Percentiles rank a stretch among this genome's conserved stretches.
phyloP scores from a whole-genome alignment of 2,797 vertebrate genomes.

The Pterois miles region DNA sequence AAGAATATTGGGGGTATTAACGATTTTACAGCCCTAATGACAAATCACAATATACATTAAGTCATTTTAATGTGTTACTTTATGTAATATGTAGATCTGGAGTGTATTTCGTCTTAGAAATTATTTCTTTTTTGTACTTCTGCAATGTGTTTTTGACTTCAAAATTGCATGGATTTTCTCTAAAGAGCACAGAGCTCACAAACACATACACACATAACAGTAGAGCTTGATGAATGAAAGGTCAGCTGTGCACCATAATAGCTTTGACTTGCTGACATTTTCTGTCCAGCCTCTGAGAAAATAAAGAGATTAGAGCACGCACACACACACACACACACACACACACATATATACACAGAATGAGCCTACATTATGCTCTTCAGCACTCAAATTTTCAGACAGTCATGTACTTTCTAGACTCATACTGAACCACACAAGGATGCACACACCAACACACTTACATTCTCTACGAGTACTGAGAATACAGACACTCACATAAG shows the following conservation, averaged over 20 bases:
- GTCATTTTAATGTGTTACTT: too few species aligned
- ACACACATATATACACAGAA: background rate
- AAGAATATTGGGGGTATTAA: too few species aligned
- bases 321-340: background rate
- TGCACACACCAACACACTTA: background rate
- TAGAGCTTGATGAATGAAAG: slow-evolving; percentile 53
- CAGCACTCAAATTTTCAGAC: background rate
- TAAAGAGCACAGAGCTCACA: slow-evolving; percentile 5
- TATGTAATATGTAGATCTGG: background rate
- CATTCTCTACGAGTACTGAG: background rate
- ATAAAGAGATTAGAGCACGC: slow-evolving; percentile 21
- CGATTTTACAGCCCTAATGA: too few species aligned
- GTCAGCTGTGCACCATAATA: slow-evolving; percentile 41
- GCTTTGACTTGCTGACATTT: slow-evolving; percentile 67
- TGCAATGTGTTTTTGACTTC: background rate
- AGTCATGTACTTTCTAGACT: background rate
- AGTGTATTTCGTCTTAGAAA: background rate
- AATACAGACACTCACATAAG: background rate
- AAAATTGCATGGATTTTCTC: background rate
- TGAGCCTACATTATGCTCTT: background rate
- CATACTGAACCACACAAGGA: background rate
- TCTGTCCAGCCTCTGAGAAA: slow-evolving; percentile 26
- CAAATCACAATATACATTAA: too few species aligned
- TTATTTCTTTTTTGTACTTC: background rate
- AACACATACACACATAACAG: background rate